Percentiles rank a stretch among this genome's conserved stretches.
These are phyloP conservation scores for Abscondita cerata DNA, from an alignment of 2,888 invertebrate species.

Conservation along the genomic window DNA sequence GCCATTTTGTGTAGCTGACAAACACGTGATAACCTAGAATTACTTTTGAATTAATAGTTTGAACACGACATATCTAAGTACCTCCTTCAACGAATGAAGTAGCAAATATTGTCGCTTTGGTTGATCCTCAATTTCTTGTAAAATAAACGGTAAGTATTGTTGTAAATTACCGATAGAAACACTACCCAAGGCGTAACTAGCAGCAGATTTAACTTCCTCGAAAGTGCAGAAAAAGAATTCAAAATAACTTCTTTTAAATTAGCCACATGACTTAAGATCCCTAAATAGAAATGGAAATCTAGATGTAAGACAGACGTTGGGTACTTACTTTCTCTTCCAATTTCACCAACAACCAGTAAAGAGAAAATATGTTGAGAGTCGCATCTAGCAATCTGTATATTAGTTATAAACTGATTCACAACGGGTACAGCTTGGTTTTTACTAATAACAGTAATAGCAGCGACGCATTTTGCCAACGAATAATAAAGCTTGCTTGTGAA, in stretches of 20 bases:
- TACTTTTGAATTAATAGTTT: not conserved
- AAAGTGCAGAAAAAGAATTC: slow-evolving; percentile 86
- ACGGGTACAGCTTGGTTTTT: slow-evolving; percentile 72
- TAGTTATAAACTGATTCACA: slow-evolving; percentile 72
- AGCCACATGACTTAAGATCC: slow-evolving; percentile 78
- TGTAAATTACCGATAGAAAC: slow-evolving; percentile 95
- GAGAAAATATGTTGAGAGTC: slow-evolving; percentile 93
- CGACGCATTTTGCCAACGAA: slow-evolving; percentile 95
- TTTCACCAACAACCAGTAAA: slow-evolving; percentile 94
- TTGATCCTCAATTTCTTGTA: slow-evolving; percentile 92
- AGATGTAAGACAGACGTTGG: no score
- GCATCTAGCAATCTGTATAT: slow-evolving; percentile 72
- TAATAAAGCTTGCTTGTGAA: slow-evolving; percentile 85
- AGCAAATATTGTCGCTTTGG: slow-evolving; percentile 95
- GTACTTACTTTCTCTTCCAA: slow-evolving; percentile 86
- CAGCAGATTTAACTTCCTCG: slow-evolving; percentile 97
- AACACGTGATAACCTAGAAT: slow-evolving; percentile 79
- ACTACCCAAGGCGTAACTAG: slow-evolving; percentile 95
- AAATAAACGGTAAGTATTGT: slow-evolving; percentile 91
- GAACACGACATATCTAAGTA: slow-evolving; percentile 48
- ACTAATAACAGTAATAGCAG: slow-evolving; percentile 87
- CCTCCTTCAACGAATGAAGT: slow-evolving; percentile 97
- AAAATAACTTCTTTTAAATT: slow-evolving; percentile 81
- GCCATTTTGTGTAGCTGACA: slow-evolving; percentile 77
- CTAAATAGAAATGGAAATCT: slow-evolving; percentile 54